These are phyloP conservation scores for Chelon auratus DNA, from an alignment of 2,797 vertebrate species.

Conservation along the genomic window DNA sequence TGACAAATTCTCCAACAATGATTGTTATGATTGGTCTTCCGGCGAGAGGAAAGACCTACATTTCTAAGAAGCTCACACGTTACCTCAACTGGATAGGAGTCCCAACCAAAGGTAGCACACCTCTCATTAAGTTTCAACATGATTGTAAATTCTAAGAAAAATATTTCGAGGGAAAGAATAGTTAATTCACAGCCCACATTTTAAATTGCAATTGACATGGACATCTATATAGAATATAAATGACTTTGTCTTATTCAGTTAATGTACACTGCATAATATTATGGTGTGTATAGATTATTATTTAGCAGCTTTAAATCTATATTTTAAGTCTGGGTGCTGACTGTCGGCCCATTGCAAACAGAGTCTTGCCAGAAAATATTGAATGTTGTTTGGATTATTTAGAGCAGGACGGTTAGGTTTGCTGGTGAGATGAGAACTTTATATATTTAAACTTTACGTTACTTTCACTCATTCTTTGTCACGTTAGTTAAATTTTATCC, in stretches of 20 bases:
- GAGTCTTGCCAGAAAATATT: neutral
- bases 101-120: slow-evolving; percentile 91
- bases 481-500: too few species aligned
- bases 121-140: neutral
- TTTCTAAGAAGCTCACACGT: slow-evolving; percentile 97
- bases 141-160: neutral
- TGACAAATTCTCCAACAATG: slow-evolving; percentile 96
- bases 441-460: neutral
- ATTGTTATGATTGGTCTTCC: slow-evolving; percentile 98
- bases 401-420: neutral
- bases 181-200: neutral
- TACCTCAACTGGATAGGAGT: slow-evolving; percentile 99
- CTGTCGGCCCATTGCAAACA: neutral
- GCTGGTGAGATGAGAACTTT: neutral
- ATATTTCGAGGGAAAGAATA: neutral
- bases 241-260: neutral
- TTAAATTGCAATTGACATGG: neutral
- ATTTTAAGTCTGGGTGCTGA: neutral
- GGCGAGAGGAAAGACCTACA: slow-evolving; percentile 95
- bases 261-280: neutral
- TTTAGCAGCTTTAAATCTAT: neutral
- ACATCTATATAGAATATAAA: neutral
- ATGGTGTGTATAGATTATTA: neutral
- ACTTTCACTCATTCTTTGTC: neutral
- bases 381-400: neutral